Evolutionary conservation across 37 sponge, comb jelly and placozoan species (phyloP).

Genomic region (Halisarca cf. caerulea): DNA sequence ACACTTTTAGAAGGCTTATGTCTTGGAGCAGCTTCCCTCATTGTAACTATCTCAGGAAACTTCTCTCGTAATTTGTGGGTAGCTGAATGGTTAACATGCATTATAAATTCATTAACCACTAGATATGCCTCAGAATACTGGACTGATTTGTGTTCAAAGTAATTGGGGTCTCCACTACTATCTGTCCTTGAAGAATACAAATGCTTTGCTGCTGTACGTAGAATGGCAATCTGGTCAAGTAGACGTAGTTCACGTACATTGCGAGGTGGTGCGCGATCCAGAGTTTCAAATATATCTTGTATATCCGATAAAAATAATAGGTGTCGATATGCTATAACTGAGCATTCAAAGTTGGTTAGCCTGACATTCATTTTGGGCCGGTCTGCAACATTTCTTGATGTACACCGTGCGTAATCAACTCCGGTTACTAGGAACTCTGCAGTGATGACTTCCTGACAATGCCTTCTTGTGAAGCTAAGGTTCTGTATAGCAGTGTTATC

Average conservation of each 20-base stretch:
- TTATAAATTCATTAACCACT: conserved; percentile 68
- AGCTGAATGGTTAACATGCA: conserved; percentile 53
- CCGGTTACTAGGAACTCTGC: too few relatives aligned
- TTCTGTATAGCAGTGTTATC: too few relatives aligned
- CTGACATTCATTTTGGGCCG: too few relatives aligned
- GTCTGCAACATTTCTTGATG: too few relatives aligned
- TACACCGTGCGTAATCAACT: too few relatives aligned
- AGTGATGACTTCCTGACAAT: too few relatives aligned
- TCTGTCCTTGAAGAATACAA: background rate
- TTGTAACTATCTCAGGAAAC: conserved; percentile 19
- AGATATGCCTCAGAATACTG: conserved; percentile 47
- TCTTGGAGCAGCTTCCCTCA: conserved; percentile 34
- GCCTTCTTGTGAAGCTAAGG: too few relatives aligned
- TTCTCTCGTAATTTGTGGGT: conserved; percentile 18
- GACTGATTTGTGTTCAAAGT: background rate
- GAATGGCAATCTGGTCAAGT: background rate
- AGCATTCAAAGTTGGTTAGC: too few relatives aligned
- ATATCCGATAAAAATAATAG: background rate
- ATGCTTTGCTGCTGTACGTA: background rate
- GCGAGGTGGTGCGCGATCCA: background rate
- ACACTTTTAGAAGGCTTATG: too few relatives aligned
- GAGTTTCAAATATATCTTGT: background rate
- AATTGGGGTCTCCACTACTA: background rate
- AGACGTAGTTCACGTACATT: too few relatives aligned
- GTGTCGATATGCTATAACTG: too few relatives aligned